Conservation (phyloP, 2,113 vertebrate genomes). For the Vulpes vulpes region DNA sequence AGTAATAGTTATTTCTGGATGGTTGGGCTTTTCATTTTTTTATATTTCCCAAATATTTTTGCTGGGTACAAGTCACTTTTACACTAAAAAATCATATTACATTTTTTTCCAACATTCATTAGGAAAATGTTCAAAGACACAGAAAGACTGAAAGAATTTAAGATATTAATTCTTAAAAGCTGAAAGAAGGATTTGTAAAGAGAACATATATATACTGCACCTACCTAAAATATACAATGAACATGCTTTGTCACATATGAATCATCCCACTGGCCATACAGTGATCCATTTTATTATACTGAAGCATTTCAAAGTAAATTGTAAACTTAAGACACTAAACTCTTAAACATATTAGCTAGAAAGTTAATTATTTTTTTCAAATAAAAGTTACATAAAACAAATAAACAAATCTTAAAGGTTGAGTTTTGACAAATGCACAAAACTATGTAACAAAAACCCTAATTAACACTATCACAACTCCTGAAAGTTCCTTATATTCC, state of each 20-base stretch:
- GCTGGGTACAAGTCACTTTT: background rate
- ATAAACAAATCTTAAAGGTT: background rate
- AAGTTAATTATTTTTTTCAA: slow-evolving; percentile 13
- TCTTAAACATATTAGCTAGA: background rate
- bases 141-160: background rate
- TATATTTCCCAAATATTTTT: slow-evolving; percentile 24
- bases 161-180: background rate
- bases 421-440: background rate
- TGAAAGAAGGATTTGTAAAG: background rate
- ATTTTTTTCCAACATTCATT: background rate
- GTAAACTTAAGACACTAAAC: background rate
- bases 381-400: background rate
- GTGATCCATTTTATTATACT: background rate
- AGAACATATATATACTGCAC: too few relatives aligned
- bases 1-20: background rate
- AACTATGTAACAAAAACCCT: background rate
- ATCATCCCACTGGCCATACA: background rate
- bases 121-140: background rate
- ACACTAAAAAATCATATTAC: background rate
- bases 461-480: background rate
- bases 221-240: background rate
- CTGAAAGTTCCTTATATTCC: background rate
- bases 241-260: background rate
- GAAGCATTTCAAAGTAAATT: background rate
- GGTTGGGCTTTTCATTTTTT: background rate